A percentile compares a stretch with the other conserved stretches of the same genome.
Conservation (phyloP, 1,140 invertebrate genomes). For the Homarus americanus region DNA sequence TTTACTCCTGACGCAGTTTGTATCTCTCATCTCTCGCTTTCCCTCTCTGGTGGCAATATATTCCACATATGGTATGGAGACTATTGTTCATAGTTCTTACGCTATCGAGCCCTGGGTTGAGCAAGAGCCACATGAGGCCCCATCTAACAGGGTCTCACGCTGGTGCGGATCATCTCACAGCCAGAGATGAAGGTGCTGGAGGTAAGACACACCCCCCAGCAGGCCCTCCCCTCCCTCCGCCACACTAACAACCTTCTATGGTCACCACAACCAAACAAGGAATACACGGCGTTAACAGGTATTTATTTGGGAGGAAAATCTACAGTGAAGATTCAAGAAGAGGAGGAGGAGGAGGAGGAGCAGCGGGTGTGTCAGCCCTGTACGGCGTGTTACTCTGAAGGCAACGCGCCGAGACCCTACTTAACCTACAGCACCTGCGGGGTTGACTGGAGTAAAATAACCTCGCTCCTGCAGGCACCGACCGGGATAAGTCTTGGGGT, state of each 20-base stretch:
- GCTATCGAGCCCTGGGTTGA: not conserved
- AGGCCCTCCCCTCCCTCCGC: no score
- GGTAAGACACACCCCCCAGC: not conserved
- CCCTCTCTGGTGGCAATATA: not conserved
- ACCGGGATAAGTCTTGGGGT: no score
- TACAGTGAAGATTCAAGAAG: not conserved
- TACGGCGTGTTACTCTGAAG: not conserved
- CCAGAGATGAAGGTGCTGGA: no score
- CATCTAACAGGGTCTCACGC: no score
- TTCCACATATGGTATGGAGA: slow-evolving; percentile 9
- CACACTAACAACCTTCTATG: not conserved
- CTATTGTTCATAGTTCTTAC: not conserved
- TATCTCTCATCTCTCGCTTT: not conserved
- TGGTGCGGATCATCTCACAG: not conserved
- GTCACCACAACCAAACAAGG: not conserved
- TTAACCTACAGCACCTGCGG: not conserved
- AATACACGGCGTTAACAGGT: no score
- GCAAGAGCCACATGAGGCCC: no score
- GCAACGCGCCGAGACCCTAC: not conserved
- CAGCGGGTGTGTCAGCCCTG: not conserved
- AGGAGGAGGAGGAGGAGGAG: no score
- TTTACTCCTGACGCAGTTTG: not conserved
- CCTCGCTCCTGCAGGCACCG: no score
- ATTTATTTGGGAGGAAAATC: no score
- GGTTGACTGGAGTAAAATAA: no score